Base-by-base conservation (phyloP, 2,888 invertebrate genomes). In the Leptinotarsa haldemani region DNA sequence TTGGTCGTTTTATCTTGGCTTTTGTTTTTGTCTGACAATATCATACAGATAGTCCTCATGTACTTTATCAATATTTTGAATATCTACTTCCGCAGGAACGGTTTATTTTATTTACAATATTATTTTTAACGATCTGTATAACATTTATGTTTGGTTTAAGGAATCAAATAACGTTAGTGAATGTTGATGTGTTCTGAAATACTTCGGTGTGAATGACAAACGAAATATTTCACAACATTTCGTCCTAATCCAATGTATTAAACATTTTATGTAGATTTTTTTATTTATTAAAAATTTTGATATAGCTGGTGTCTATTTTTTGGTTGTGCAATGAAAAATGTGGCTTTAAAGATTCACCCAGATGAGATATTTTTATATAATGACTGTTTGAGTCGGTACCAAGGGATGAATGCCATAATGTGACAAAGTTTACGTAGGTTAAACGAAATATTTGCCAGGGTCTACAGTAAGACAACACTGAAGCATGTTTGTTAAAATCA, bases 61-160 rank as follows among this genome's bases (percentile, higher is more conserved):
- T 52, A 52, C 40, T 9, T 40, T 50, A 50, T 50, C 15, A 13
- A 50, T 22, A 18, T 48, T 71, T 48, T 66, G 30, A 50, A 53
- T 52, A 65, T 56, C 66, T 65, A 65, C 65, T 52, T 65, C 50
- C 52, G 53, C 52, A 67, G 40, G 58, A 66, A 48, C 58, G 61
- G 66, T 67, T 61, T 48, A 77, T 77, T 75, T 76, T 70, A 77
- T 70, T 77, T 75, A 71, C 25, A 73, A 74, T 74, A 73, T 75
- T 74, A 73, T 74, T 77, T 80, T 77, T 79, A 78, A 79, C 71
- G 82, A 83, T 83, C 83, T 83, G 82, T 81, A 79, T 80, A 81
- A 80, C 77, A 78, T 77, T 65, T 81, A 77, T 81, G 78, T 82
- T 82, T 79, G 80, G 77, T 81, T 82, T 82, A 80, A 82, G 82